phyloP scores from a whole-genome alignment of 2,888 invertebrate species.

The Temnothorax unifasciatus region DNA sequence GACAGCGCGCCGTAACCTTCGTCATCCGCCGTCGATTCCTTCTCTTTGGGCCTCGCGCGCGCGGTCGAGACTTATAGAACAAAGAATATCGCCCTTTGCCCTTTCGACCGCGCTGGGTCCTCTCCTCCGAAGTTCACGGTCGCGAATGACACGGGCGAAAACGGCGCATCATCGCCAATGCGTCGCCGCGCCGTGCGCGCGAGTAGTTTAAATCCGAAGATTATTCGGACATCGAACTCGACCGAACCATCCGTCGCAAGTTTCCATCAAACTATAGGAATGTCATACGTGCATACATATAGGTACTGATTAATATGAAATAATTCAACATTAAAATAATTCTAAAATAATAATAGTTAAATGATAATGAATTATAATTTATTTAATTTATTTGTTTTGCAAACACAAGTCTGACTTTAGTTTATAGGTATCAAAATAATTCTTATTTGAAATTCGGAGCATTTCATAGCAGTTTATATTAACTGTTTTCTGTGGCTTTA shows the following conservation, averaged over 20 bases:
- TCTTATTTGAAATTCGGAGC: neutral
- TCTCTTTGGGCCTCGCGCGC: slow-evolving; percentile 56
- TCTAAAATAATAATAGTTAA: neutral
- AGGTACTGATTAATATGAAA: neutral
- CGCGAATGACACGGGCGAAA: slow-evolving; percentile 28
- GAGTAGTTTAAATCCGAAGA: slow-evolving; percentile 9
- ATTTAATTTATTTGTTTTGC: too few species aligned
- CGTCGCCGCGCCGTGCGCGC: neutral
- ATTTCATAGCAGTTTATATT: neutral
- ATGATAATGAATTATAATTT: too few species aligned
- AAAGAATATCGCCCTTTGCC: slow-evolving; percentile 60
- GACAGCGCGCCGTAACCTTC: slow-evolving; percentile 80
- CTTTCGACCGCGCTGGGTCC: slow-evolving; percentile 29
- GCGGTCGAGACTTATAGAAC: slow-evolving; percentile 64
- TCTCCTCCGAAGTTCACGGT: slow-evolving; percentile 31
- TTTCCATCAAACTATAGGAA: neutral
- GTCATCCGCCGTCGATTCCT: slow-evolving; percentile 76
- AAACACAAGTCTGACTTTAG: too few species aligned
- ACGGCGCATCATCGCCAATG: slow-evolving; percentile 8
- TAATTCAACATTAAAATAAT: neutral
- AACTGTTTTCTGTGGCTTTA: neutral
- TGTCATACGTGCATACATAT: neutral
- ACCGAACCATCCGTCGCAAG: neutral
- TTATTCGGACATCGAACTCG: neutral
- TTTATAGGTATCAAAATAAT: neutral